Conservation (phyloP, 2,113 vertebrate species). For the Bothrops jararaca region DNA sequence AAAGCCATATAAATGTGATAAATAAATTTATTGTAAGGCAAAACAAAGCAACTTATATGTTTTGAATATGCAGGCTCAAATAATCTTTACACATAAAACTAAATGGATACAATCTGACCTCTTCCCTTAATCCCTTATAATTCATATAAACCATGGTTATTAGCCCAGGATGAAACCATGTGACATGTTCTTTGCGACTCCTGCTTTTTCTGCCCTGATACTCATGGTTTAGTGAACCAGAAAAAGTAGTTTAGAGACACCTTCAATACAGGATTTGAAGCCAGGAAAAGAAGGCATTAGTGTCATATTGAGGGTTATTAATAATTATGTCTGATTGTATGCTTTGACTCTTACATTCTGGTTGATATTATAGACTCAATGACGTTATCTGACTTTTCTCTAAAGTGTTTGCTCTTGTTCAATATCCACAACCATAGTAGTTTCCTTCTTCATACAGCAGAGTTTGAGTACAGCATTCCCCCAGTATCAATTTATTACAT, state of each 20-base stretch:
- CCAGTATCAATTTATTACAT: background rate
- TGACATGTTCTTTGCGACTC: background rate
- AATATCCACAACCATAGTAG: background rate
- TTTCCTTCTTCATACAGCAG: constrained; percentile 6
- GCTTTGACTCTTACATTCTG: background rate
- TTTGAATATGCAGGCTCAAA: background rate
- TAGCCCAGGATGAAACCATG: background rate
- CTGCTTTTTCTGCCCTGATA: background rate
- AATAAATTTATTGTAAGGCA: background rate
- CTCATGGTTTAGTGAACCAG: background rate
- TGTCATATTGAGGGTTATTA: background rate
- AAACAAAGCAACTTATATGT: background rate
- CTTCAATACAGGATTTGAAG: background rate
- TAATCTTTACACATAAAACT: background rate
- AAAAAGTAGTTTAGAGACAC: background rate
- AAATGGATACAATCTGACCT: background rate
- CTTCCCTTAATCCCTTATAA: background rate
- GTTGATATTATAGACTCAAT: background rate
- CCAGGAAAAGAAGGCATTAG: background rate
- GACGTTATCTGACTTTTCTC: background rate
- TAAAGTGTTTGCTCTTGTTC: background rate
- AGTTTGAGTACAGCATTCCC: background rate
- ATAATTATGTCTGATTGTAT: background rate
- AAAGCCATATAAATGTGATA: background rate
- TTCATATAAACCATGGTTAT: background rate